A percentile compares a stretch with the other conserved stretches of the same genome.
Evolutionary conservation across 2,113 vertebrate genomes (phyloP).

Genomic region (Micronisus gabar): DNA sequence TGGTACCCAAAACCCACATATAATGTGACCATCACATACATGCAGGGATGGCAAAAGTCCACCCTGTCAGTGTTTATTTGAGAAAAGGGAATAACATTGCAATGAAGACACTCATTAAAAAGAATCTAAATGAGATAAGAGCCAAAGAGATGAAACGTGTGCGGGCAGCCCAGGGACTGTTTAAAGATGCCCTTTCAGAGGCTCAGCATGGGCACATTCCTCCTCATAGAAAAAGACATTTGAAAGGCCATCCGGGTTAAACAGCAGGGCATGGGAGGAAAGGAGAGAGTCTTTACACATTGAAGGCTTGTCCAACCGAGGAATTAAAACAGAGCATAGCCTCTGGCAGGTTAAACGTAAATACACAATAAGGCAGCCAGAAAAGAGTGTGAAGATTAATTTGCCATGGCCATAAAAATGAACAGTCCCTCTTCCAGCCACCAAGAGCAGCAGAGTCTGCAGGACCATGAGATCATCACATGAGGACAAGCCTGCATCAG

Average conservation of each 20-base stretch:
- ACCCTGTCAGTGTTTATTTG: background rate
- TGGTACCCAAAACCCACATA: background rate
- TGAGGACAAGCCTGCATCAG: background rate
- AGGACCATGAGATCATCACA: background rate
- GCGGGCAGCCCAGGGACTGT: too few species aligned
- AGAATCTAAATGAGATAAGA: background rate
- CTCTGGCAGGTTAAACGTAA: background rate
- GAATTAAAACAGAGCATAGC: background rate
- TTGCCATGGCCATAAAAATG: background rate
- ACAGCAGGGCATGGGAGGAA: background rate
- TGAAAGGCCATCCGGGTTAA: background rate
- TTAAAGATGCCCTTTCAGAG: background rate
- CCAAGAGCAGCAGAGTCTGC: background rate
- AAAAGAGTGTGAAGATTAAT: background rate
- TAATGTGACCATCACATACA: background rate
- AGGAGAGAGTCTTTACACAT: background rate
- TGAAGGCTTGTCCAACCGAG: background rate
- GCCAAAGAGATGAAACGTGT: background rate
- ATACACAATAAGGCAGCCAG: background rate
- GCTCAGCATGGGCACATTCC: background rate
- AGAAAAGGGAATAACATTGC: background rate
- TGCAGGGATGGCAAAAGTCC: background rate
- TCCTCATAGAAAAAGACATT: background rate
- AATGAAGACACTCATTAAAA: background rate
- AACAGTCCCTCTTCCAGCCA: background rate